phyloP scores from a whole-genome alignment of 2,888 invertebrate species.

The Lasius platythorax region DNA sequence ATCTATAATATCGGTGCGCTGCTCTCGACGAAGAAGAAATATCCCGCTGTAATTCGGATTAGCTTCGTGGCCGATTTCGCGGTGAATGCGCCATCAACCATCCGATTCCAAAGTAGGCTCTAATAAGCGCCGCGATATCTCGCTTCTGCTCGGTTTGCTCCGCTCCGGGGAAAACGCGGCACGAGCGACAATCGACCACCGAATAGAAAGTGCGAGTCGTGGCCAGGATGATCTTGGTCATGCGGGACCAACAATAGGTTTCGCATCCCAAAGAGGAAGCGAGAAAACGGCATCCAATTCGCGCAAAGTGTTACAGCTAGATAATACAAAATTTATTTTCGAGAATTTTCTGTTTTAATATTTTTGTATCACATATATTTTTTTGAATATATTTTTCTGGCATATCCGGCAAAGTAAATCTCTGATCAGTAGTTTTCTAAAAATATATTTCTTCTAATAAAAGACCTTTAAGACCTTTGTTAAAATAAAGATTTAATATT shows the following conservation, averaged over 20 bases:
- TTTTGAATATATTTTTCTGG: neutral
- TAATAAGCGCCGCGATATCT: conserved; percentile 59
- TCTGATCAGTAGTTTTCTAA: neutral
- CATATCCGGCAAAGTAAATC: too few species aligned
- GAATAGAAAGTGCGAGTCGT: conserved; percentile 67
- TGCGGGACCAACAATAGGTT: conserved; percentile 58
- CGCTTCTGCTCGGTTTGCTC: conserved; percentile 58
- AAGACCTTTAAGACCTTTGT: neutral
- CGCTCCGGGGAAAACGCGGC: conserved; percentile 49
- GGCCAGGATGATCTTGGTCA: conserved; percentile 40
- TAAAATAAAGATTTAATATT: neutral
- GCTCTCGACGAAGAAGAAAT: conserved; percentile 25
- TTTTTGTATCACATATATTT: neutral
- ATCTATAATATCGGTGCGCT: conserved; percentile 71
- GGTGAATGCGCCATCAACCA: conserved; percentile 51
- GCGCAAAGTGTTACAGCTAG: neutral
- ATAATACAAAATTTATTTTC: conserved; percentile 10
- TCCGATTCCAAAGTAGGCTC: conserved; percentile 56
- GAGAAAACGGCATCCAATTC: conserved; percentile 32
- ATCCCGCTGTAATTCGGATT: conserved; percentile 57
- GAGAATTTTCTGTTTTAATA: neutral
- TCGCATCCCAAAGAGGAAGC: conserved; percentile 47
- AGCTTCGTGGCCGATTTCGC: conserved; percentile 56
- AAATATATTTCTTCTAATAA: neutral
- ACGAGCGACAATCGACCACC: conserved; percentile 56